Conservation (phyloP, 2,888 invertebrate genomes). For the Entomobrya multifasciata region DNA sequence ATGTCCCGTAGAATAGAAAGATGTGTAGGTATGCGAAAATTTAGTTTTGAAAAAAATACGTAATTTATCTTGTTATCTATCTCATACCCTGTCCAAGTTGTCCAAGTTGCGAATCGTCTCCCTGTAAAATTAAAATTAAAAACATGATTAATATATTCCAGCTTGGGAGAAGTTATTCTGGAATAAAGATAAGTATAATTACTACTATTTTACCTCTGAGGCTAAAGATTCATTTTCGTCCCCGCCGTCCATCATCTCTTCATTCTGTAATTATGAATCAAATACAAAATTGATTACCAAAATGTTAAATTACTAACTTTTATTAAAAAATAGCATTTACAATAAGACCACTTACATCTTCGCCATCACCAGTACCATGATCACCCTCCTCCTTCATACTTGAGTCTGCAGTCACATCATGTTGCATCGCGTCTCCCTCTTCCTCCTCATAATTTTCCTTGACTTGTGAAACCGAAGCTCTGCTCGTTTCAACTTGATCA, state of each 20-base stretch:
- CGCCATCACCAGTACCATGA: not conserved
- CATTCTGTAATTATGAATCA: slow-evolving; percentile 47
- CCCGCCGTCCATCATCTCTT: slow-evolving; percentile 71
- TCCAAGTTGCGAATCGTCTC: slow-evolving; percentile 55
- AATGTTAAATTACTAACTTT: not conserved
- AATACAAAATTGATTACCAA: not conserved
- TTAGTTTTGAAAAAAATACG: not conserved
- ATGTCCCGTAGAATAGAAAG: not conserved
- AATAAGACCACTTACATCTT: slow-evolving; percentile 10
- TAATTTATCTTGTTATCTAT: not conserved
- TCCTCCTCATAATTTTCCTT: slow-evolving; percentile 47
- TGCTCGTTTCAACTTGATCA: slow-evolving; percentile 52
- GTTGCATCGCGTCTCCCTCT: slow-evolving; percentile 52
- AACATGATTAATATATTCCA: slow-evolving; percentile 15
- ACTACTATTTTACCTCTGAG: slow-evolving; percentile 74
- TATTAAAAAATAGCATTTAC: too few species aligned
- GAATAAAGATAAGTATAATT: too few species aligned
- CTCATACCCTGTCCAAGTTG: slow-evolving; percentile 59
- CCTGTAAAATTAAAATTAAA: slow-evolving; percentile 41
- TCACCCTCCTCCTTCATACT: slow-evolving; percentile 54
- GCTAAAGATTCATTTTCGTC: slow-evolving; percentile 64
- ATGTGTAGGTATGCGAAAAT: not conserved
- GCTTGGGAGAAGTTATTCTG: too few species aligned
- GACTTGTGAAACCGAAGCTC: slow-evolving; percentile 9
- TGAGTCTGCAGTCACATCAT: slow-evolving; percentile 58